Evolutionary conservation across 2,888 invertebrate genomes (phyloP), one percentile per base, ranked within the genome.

Genomic region (Arctia plantaginis): DNA sequence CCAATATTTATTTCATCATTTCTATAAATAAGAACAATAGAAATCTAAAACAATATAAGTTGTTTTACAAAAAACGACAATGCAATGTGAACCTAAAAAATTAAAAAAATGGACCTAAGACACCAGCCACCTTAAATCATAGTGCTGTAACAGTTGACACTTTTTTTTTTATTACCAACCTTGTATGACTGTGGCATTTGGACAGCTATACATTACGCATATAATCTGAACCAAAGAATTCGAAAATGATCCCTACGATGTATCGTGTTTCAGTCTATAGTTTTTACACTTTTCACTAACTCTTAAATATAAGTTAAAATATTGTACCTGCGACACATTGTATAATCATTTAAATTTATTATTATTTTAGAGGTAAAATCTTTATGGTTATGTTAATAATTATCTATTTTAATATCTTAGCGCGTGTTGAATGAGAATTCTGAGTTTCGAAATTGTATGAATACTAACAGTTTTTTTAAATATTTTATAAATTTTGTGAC

Each of bases 281-380:
- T 73, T 74, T 55, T 73, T 77, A 77, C n/a, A 78, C 72, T 69
- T 82, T 84, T 79, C 74, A 80, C 74, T 82, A 85, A 83, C 73
- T 79, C 77, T 84, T 80, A 81, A 80, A 44, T 65, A 70, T 85
- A 89, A 85, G 84, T 81, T 81, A 86, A 87, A 87, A 80, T 87
- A 85, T 87, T 88, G 92, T 91, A 92, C 92, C 91, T 91, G 92
- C 88, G 80, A 86, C 87, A 88, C 84, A 81, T 85, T 85, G 82
- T 87, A 51, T 77, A 81, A 75, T 81, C 75, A n/a, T 81, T 30
- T 83, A 77, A 73, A 73, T 65, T 71, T 81, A 13, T 78, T 71
- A 78, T 80, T 79, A 72, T 80, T 73, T 79, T 79, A 78, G 69
- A 64, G 44, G 47, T 71, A 73, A 76, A 72, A 73, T 64, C 20